phyloP scores from a whole-genome alignment of 2,113 vertebrate species.

The Antechinus flavipes region DNA sequence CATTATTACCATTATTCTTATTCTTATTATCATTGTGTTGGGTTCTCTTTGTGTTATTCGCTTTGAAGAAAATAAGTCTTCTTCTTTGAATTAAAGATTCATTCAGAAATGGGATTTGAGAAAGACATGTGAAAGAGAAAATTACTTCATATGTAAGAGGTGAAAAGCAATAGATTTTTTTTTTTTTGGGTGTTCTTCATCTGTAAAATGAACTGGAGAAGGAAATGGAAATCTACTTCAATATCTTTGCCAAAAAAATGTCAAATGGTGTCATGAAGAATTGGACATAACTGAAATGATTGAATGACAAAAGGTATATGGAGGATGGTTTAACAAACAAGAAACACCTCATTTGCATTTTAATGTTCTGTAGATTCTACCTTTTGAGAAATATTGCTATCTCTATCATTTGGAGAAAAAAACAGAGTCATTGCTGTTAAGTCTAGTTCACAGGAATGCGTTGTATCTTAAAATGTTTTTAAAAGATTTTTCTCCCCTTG shows the following conservation, averaged over 20 bases:
- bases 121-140: neutral
- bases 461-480: neutral
- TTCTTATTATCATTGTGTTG: neutral
- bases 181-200: too few species aligned
- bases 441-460: neutral
- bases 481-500: neutral
- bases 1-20: neutral
- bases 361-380: neutral
- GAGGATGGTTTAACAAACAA: neutral
- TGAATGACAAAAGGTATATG: neutral
- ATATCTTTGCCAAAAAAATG: too few species aligned
- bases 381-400: neutral
- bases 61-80: neutral
- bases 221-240: too few species aligned
- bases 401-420: neutral
- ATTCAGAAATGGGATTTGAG: neutral
- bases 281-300: too few species aligned
- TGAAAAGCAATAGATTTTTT: neutral
- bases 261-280: too few species aligned
- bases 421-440: neutral
- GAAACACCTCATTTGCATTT: neutral
- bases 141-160: neutral
- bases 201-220: too few species aligned
- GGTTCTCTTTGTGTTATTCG: neutral
- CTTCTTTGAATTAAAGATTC: neutral